Percentiles rank a stretch among this genome's conserved stretches.
Evolutionary conservation across 2,797 vertebrate genomes (phyloP).

Genomic region (Poecilia gillii): DNA sequence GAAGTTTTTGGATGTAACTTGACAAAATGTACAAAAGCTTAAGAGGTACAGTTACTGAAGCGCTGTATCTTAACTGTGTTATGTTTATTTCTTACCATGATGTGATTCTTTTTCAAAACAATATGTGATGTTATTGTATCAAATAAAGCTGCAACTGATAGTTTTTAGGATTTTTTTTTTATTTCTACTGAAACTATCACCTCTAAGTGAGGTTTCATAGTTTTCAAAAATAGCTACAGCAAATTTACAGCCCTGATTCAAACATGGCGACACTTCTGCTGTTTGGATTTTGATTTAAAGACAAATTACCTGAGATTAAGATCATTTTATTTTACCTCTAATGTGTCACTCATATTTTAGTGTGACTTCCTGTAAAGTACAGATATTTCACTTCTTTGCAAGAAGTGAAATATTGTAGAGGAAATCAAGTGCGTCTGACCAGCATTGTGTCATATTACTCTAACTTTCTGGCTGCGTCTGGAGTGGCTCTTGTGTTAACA

Average conservation of each 20-base stretch:
- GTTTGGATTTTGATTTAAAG: neutral
- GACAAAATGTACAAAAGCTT: neutral
- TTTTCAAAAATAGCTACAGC: neutral
- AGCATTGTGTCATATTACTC: slow-evolving; percentile 5
- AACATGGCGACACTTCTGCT: neutral
- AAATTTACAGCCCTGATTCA: neutral
- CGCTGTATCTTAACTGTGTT: neutral
- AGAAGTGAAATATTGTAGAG: neutral
- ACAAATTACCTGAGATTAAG: neutral
- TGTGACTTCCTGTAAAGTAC: neutral
- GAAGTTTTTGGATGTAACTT: neutral
- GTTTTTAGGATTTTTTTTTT: neutral
- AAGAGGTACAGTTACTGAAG: neutral
- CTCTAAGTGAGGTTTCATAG: neutral
- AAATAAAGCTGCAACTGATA: neutral
- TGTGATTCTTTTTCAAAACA: neutral
- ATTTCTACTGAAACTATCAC: neutral
- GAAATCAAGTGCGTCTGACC: slow-evolving; percentile 9
- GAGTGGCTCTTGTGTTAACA: slow-evolving; percentile 12
- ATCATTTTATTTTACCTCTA: neutral
- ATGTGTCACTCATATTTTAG: neutral
- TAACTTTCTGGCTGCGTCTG: slow-evolving; percentile 32
- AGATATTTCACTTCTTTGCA: no score
- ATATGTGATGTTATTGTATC: neutral
- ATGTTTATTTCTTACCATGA: neutral